Conservation (phyloP, 92 coral and sea anemone genomes). For the Palythoa caribaeorum region DNA sequence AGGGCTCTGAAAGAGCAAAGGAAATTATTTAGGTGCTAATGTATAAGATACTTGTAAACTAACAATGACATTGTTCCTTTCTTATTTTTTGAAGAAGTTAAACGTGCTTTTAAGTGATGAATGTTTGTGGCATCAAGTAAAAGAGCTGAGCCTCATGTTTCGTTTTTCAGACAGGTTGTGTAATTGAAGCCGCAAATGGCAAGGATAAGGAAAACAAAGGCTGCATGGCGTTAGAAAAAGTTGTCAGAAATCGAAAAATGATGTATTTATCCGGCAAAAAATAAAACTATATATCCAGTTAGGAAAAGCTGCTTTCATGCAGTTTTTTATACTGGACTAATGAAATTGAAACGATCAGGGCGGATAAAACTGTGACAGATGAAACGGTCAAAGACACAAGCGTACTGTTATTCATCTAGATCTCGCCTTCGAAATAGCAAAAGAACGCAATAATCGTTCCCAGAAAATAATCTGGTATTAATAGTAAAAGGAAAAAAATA, state of each 20-base stretch:
- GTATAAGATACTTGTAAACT: neutral
- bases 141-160: conserved; percentile 12
- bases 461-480: no score
- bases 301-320: neutral
- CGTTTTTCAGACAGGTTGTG: conserved; percentile 23
- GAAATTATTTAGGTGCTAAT: neutral
- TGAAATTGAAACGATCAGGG: neutral
- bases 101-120: neutral
- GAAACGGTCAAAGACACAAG: neutral
- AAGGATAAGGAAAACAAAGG: neutral
- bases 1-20: neutral
- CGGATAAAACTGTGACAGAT: neutral
- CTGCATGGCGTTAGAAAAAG: neutral
- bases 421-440: neutral
- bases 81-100: conserved; percentile 9
- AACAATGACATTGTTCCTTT: neutral
- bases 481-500: no score
- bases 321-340: neutral
- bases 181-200: neutral
- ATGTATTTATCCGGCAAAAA: neutral
- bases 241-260: neutral
- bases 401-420: neutral
- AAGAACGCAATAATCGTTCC: no score
- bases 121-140: conserved; percentile 3
- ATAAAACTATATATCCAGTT: neutral